Evolutionary conservation across 2,888 invertebrate genomes (phyloP), one percentile per base, ranked within the genome.

Genomic region (Oscheius sp.): DNA sequence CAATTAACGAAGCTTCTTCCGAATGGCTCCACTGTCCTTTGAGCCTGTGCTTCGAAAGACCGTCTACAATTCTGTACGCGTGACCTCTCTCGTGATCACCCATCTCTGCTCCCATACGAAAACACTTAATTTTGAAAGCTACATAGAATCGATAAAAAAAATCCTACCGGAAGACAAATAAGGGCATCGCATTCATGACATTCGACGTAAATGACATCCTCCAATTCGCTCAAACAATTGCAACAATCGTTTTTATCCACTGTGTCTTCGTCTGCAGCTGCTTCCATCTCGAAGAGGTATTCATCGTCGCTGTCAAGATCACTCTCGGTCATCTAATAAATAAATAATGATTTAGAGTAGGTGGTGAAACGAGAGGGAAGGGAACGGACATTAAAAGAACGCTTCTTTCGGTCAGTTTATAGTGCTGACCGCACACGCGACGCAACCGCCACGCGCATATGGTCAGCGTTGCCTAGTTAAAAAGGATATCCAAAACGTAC

Each of bases 41-140:
- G 37, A 59, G 21, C 33, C 57, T n/a, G 35, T 35, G n/a, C n/a
- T 57, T 63, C 42, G 51, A 42, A 13, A 35, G 21, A 50, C 76
- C 74, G 29, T 75, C 21, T 2, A 76, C 35, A 9, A 86, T 55
- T 60, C 81, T 75, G 72, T 85, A 86, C 57, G 80, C 83, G 76
- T 86, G 86, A 1, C 82, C 82, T 42, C 86, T 81, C 1, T 63
- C 55, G 63, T 86, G 86, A 5, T 76, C 78, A 9, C 80, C 83
- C 9, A 78, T 71, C 68, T 86, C 84, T 10, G 81, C 83, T 13
- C 86, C 86, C 59, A 83, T 74, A 74, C 78, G 80, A 70, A 86
- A 86, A 60, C 86, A 86, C 81, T 85, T 59, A 75, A 83, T 48
- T 11, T 60, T 32, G 29, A 35, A 57, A 29, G 50, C 3, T 21